These are phyloP conservation scores for Brachionus sp. DNA, from an alignment of 1,140 invertebrate species.

Conservation along the genomic window DNA sequence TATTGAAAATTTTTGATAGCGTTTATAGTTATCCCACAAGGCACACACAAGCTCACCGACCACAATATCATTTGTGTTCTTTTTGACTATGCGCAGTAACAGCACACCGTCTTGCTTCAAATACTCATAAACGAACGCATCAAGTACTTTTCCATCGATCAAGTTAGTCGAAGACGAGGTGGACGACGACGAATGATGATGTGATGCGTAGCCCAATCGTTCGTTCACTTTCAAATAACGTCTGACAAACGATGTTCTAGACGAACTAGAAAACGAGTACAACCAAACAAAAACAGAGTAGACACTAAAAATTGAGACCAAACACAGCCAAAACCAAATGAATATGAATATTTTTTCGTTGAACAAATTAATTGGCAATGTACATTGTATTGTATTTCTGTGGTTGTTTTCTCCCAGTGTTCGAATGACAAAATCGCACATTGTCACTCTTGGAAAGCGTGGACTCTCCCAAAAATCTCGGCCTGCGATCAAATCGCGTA, in stretches of 20 bases:
- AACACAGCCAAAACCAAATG: slow-evolving; percentile 37
- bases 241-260: not conserved
- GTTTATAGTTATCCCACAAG: slow-evolving; percentile 53
- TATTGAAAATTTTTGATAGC: slow-evolving; percentile 23
- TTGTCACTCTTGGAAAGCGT: slow-evolving; percentile 49
- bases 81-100: slow-evolving; percentile 60
- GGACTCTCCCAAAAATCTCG: slow-evolving; percentile 45
- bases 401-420: slow-evolving; percentile 49
- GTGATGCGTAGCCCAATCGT: not conserved
- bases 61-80: slow-evolving; percentile 63
- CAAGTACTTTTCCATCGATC: slow-evolving; percentile 51
- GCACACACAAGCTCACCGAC: slow-evolving; percentile 61
- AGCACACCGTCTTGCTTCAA: slow-evolving; percentile 63
- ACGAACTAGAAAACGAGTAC: not conserved
- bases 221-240: slow-evolving; percentile 39
- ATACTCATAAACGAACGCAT: slow-evolving; percentile 62
- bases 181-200: slow-evolving; percentile 4
- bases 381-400: slow-evolving; percentile 50
- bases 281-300: slow-evolving; percentile 8
- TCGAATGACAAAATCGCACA: slow-evolving; percentile 49
- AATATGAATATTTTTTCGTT: slow-evolving; percentile 48
- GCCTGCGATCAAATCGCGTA: slow-evolving; percentile 47
- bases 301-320: not conserved
- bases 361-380: slow-evolving; percentile 50
- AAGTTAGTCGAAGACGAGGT: not conserved